These are phyloP conservation scores for Cydia amplana DNA, from an alignment of 1,140 invertebrate genomes.

Conservation along the genomic window DNA sequence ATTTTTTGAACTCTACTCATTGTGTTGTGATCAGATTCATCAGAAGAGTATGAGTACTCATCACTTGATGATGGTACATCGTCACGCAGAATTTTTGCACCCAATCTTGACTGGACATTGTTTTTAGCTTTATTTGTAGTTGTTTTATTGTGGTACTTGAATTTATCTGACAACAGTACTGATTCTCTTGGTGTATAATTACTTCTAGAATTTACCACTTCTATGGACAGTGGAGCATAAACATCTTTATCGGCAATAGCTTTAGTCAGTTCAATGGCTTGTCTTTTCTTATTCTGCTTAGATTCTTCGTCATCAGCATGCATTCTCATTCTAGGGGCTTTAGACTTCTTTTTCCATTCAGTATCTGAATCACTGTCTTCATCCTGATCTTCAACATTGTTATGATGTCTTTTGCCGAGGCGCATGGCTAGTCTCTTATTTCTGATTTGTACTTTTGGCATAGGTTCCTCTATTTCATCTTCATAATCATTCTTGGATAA, in stretches of 20 bases:
- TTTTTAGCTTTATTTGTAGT: conserved; percentile 36
- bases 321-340: conserved; percentile 89
- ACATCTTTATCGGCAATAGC: conserved; percentile 53
- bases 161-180: conserved; percentile 64
- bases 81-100: conserved; percentile 50
- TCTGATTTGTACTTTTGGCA: conserved; percentile 51
- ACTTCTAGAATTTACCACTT: conserved; percentile 61
- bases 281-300: conserved; percentile 76
- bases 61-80: conserved; percentile 49
- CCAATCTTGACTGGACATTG: conserved; percentile 62
- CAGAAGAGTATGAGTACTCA: conserved; percentile 47
- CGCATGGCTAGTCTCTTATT: conserved; percentile 68
- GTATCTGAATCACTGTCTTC: conserved; percentile 71
- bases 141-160: conserved; percentile 50
- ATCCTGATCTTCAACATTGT: conserved; percentile 34
- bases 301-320: conserved; percentile 92
- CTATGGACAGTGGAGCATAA: conserved; percentile 68
- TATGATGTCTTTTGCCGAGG: conserved; percentile 67
- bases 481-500: conserved; percentile 52
- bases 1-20: conserved; percentile 72
- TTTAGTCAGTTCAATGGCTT: conserved; percentile 51
- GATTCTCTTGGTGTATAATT: conserved; percentile 52
- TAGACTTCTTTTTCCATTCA: conserved; percentile 82
- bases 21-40: conserved; percentile 55
- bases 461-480: conserved; percentile 45